phyloP scores from a whole-genome alignment of 2,113 vertebrate genomes.

The Zosterops lateralis region DNA sequence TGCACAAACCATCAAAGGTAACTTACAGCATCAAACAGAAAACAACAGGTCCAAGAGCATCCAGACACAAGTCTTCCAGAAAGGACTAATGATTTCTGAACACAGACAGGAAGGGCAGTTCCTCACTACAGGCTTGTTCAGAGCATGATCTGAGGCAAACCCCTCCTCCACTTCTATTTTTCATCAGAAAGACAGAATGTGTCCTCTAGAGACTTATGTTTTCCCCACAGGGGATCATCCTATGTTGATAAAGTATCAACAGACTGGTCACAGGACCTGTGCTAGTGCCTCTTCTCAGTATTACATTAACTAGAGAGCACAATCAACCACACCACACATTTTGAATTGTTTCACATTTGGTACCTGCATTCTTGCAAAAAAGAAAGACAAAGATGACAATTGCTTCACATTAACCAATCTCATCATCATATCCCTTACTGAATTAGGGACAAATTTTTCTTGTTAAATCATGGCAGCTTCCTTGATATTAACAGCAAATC shows the following conservation, averaged over 20 bases:
- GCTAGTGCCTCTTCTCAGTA: neutral
- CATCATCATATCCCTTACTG: neutral
- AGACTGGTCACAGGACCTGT: neutral
- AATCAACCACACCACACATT: neutral
- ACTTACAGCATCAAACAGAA: neutral
- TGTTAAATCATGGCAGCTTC: neutral
- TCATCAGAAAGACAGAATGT: neutral
- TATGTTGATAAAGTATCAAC: neutral
- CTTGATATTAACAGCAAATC: neutral
- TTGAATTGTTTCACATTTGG: neutral
- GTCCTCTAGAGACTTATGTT: neutral
- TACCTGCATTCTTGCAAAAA: neutral
- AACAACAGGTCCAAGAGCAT: neutral
- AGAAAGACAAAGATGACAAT: neutral
- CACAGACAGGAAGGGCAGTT: neutral
- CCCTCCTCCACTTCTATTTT: neutral
- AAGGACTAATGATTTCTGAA: neutral
- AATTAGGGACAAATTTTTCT: neutral
- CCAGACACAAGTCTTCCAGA: neutral
- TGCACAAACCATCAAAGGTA: neutral
- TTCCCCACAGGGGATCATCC: rapidly evolving
- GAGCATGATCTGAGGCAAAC: neutral
- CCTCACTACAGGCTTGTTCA: neutral
- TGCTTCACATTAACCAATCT: neutral
- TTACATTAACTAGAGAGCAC: neutral